Percentiles rank a stretch among this genome's conserved stretches.
These are phyloP conservation scores for Rutpela maculata DNA, from an alignment of 2,888 invertebrate genomes.

Conservation along the genomic window DNA sequence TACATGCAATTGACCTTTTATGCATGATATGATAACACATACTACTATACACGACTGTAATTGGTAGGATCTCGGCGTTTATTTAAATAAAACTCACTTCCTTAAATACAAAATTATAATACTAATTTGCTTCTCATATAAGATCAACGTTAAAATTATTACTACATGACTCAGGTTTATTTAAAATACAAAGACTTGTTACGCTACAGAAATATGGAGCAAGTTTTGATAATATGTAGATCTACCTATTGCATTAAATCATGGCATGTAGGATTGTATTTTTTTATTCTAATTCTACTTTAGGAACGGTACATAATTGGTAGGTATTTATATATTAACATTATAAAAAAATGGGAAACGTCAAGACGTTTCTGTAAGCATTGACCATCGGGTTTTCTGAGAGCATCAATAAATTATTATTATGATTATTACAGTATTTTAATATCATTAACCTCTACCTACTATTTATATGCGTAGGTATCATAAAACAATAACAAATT, in stretches of 20 bases:
- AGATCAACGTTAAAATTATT: neutral
- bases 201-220: neutral
- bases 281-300: conserved; percentile 10
- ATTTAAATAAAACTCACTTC: neutral
- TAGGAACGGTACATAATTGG: conserved; percentile 22
- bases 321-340: neutral
- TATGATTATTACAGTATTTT: neutral
- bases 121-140: neutral
- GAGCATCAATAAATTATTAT: neutral
- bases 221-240: neutral
- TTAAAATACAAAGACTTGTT: neutral
- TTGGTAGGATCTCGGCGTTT: too few species aligned
- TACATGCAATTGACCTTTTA: too few species aligned
- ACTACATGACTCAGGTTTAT: neutral
- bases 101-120: neutral
- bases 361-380: neutral
- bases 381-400: conserved; percentile 1
- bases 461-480: conserved; percentile 1
- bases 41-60: too few species aligned
- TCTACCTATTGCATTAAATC: neutral
- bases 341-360: neutral
- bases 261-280: neutral
- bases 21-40: too few species aligned
- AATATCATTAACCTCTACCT: conserved; percentile 4
- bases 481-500: neutral